Percentiles rank a stretch among this genome's conserved stretches.
These are phyloP conservation scores for Metaphire vulgaris DNA, from an alignment of 1,140 invertebrate species.

Conservation along the genomic window DNA sequence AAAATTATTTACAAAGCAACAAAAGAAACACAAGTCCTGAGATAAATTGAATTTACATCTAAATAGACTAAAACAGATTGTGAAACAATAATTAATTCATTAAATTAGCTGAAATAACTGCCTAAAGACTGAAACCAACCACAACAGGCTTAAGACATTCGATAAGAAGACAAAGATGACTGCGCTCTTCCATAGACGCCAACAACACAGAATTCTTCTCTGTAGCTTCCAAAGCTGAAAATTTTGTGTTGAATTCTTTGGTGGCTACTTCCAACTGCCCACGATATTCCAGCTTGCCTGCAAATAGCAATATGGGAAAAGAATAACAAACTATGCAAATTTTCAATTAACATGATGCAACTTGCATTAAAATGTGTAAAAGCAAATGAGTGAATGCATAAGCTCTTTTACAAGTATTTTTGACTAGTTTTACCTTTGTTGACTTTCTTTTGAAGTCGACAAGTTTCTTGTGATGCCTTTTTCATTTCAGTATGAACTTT, in stretches of 20 bases:
- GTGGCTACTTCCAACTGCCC: background rate
- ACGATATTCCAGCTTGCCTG: background rate
- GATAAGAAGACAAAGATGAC: background rate
- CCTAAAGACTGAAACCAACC: no score
- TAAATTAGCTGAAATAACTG: no score
- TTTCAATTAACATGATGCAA: no score
- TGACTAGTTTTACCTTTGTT: slow-evolving; percentile 39
- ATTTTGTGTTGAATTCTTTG: background rate
- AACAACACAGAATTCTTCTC: background rate
- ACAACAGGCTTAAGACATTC: background rate
- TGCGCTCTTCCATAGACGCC: background rate
- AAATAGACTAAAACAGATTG: no score
- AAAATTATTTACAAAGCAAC: no score
- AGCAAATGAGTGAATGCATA: no score
- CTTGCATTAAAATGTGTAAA: no score
- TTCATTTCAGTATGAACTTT: slow-evolving; percentile 76
- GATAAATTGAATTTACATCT: no score
- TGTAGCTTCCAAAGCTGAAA: background rate
- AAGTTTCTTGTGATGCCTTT: slow-evolving; percentile 77
- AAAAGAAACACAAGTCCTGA: no score
- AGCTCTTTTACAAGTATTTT: background rate
- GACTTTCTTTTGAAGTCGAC: slow-evolving; percentile 75
- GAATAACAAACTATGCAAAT: no score
- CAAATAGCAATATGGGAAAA: no score
- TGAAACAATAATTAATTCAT: no score